These are phyloP conservation scores for Aphodius granarius DNA, from an alignment of 2,888 invertebrate genomes.

Conservation along the genomic window DNA sequence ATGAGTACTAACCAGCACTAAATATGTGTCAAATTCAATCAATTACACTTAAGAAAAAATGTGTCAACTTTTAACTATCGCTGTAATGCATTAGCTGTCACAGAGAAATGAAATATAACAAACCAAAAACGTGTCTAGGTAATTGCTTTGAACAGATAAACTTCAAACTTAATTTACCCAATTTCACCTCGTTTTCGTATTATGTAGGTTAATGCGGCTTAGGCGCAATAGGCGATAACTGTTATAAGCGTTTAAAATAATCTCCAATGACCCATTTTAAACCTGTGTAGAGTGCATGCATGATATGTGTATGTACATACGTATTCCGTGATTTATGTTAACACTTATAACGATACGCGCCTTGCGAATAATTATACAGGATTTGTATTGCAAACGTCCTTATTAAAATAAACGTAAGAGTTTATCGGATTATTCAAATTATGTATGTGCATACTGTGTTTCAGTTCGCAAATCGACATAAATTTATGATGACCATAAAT, in stretches of 20 bases:
- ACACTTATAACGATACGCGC: background rate
- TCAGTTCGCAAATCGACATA: background rate
- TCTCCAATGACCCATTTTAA: background rate
- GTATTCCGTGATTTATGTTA: background rate
- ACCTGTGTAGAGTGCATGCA: too few relatives aligned
- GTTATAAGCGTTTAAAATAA: background rate
- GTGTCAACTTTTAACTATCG: background rate
- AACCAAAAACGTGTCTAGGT: background rate
- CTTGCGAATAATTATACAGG: background rate
- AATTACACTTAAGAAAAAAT: background rate
- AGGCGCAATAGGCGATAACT: background rate
- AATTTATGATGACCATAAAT: background rate
- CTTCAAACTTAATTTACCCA: background rate
- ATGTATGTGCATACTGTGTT: background rate
- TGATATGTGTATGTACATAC: background rate
- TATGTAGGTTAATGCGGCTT: background rate
- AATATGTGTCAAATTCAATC: too few relatives aligned
- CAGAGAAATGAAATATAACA: background rate
- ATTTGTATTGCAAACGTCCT: background rate
- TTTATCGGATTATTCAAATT: background rate
- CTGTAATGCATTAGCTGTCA: background rate
- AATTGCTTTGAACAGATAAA: background rate
- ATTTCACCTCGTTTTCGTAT: background rate
- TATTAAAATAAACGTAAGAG: background rate
- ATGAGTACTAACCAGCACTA: too few relatives aligned